A percentile compares a stretch with the other conserved stretches of the same genome.
These are phyloP conservation scores for Tringa solitaria DNA, from an alignment of 2,113 vertebrate genomes.

Conservation along the genomic window DNA sequence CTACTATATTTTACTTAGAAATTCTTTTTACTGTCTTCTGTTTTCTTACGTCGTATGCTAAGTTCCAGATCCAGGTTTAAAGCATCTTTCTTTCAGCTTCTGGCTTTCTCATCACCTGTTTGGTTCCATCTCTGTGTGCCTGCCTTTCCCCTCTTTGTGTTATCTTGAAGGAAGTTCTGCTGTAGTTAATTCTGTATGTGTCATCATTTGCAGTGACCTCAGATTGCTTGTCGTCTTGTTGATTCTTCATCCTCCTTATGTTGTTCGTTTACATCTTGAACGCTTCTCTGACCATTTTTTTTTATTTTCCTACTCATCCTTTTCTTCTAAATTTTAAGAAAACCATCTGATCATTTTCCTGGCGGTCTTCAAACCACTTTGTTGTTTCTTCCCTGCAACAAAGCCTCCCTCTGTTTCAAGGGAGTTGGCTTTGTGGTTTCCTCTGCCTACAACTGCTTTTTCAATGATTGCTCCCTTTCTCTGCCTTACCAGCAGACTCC, in stretches of 20 bases:
- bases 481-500: not conserved
- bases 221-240: not conserved
- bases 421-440: not conserved
- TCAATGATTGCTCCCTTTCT: not conserved
- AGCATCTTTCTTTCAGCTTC: not conserved
- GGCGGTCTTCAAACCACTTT: not conserved
- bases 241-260: not conserved
- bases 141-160: not conserved
- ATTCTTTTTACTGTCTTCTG: not conserved
- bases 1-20: not conserved
- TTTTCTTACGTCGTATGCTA: not conserved
- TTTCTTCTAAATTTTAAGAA: not conserved
- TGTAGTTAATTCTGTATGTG: rapidly evolving
- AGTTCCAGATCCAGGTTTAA: not conserved
- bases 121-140: not conserved
- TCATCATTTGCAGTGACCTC: not conserved
- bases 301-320: not conserved
- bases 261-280: not conserved
- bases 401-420: not conserved
- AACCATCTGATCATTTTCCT: not conserved
- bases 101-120: not conserved
- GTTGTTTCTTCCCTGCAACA: not conserved
- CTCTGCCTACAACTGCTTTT: not conserved
- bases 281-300: not conserved
- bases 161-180: not conserved